phyloP scores from a whole-genome alignment of 2,888 invertebrate genomes.

The Cheilosia urbana region DNA sequence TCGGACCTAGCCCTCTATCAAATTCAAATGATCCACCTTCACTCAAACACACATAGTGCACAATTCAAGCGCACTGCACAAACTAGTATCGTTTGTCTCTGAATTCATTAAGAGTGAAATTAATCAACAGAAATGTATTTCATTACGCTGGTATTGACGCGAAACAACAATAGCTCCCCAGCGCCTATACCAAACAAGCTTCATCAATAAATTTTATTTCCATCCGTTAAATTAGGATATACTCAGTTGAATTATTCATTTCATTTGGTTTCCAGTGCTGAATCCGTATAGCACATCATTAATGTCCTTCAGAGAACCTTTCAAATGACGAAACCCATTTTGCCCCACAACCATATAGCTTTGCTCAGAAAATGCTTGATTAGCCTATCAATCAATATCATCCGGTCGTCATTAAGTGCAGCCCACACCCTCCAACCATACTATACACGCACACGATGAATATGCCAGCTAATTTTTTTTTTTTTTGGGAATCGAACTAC shows the following conservation, averaged over 20 bases:
- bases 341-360: not conserved
- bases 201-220: conserved; percentile 38
- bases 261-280: conserved; percentile 35
- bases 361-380: conserved; percentile 45
- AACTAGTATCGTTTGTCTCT: not conserved
- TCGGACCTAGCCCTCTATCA: too few relatives aligned
- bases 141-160: conserved; percentile 17
- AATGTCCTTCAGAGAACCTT: conserved; percentile 33
- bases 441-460: conserved; percentile 6
- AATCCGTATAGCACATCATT: conserved; percentile 14
- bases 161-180: not conserved
- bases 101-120: not conserved
- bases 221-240: conserved; percentile 42
- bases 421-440: not conserved
- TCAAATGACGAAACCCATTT: conserved; percentile 28
- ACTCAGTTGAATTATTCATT: conserved; percentile 50
- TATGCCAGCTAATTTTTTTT: not conserved
- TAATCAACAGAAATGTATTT: conserved; percentile 28
- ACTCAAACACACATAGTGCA: too few relatives aligned
- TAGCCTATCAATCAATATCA: conserved; percentile 67
- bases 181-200: not conserved
- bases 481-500: conserved; percentile 14
- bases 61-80: too few relatives aligned
- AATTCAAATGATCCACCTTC: too few relatives aligned
- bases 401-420: conserved; percentile 48